A percentile compares a stretch with the other conserved stretches of the same genome.
These are phyloP conservation scores for Drosophila gaucha DNA, from an alignment of 2,888 invertebrate genomes.

Conservation along the genomic window DNA sequence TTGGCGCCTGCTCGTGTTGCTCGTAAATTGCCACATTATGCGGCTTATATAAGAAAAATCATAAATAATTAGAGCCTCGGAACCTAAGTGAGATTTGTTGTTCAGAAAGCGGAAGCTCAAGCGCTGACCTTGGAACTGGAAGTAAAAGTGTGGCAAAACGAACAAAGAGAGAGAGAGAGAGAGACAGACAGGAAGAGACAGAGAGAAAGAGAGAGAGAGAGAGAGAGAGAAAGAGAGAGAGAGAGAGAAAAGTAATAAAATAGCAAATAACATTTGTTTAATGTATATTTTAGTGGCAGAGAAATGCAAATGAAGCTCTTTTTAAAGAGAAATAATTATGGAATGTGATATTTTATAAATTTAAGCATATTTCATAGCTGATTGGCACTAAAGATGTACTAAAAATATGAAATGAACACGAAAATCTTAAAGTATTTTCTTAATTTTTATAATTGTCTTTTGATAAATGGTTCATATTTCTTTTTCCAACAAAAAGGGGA, in stretches of 20 bases:
- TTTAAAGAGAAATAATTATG: neutral
- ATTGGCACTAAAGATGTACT: neutral
- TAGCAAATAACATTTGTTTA: neutral
- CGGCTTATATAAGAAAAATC: slow-evolving; percentile 49
- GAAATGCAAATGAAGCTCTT: neutral
- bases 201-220: neutral
- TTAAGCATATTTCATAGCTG: neutral
- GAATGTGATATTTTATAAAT: neutral
- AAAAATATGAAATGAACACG: no score
- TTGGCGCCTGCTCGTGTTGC: slow-evolving; percentile 17
- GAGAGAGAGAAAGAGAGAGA: neutral
- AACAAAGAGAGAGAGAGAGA: neutral
- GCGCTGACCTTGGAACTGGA: slow-evolving; percentile 5
- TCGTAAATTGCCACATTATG: slow-evolving; percentile 58
- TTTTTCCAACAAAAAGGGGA: no score
- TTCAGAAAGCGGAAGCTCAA: slow-evolving; percentile 20
- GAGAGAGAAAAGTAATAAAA: neutral
- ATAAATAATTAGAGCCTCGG: slow-evolving; percentile 55
- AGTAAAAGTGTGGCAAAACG: neutral
- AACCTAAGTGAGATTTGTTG: slow-evolving; percentile 53
- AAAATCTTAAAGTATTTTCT: no score
- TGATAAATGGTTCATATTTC: no score
- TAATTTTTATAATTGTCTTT: neutral
- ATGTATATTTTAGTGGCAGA: neutral
- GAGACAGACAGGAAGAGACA: no score